Percentiles rank a stretch among this genome's conserved stretches.
phyloP scores from a whole-genome alignment of 2,113 vertebrate species.

The Leucoraja erinaceus region DNA sequence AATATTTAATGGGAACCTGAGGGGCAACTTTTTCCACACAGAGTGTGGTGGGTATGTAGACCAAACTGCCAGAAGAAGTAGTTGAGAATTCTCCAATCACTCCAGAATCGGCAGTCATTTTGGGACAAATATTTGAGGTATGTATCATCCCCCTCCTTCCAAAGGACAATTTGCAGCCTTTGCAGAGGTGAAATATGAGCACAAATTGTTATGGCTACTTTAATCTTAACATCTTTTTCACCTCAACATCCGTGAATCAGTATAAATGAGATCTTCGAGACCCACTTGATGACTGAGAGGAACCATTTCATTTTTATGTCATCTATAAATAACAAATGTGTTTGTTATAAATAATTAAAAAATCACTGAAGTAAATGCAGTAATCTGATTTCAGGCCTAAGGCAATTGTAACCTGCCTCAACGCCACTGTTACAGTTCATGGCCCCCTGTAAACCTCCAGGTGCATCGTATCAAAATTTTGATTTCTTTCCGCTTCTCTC shows the following conservation, averaged over 20 bases:
- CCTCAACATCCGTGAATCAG: not conserved
- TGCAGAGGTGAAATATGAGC: not conserved
- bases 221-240: not conserved
- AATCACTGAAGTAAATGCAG: not conserved
- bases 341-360: conserved; percentile 13
- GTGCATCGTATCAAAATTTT: not conserved
- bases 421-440: not conserved
- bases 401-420: not conserved
- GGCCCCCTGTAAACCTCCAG: not conserved
- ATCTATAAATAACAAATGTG: conserved; percentile 12
- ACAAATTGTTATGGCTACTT: not conserved
- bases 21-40: no score
- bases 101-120: not conserved
- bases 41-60: no score
- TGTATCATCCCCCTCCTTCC: not conserved
- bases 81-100: no score
- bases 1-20: no score
- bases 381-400: conserved; percentile 15
- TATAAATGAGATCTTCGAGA: not conserved
- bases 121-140: no score
- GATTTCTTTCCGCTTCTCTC: not conserved
- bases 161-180: not conserved
- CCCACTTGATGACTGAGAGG: no score
- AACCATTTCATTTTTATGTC: not conserved
- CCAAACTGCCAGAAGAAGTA: no score